These are phyloP conservation scores for Pterostichus madidus DNA, from an alignment of 2,888 invertebrate species.

Conservation along the genomic window DNA sequence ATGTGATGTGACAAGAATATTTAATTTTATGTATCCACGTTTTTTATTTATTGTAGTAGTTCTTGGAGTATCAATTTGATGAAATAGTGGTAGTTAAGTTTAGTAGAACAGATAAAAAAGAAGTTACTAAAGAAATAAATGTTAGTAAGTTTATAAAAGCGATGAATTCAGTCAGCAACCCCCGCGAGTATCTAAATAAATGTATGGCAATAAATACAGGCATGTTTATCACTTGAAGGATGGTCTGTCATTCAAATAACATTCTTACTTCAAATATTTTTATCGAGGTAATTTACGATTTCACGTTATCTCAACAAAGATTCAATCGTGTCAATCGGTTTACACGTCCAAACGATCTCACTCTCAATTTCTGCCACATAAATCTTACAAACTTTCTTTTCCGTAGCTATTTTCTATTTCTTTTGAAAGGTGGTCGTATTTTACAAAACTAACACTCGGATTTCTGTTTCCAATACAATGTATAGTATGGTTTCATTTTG, in stretches of 20 bases:
- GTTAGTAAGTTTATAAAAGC: conserved; percentile 33
- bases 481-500: too few species aligned
- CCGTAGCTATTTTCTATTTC: conserved; percentile 22
- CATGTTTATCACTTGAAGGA: conserved; percentile 28
- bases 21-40: too few species aligned
- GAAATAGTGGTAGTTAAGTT: too few species aligned
- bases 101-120: background rate
- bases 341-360: conserved; percentile 40
- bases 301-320: conserved; percentile 40
- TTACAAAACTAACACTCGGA: too few species aligned
- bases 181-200: background rate
- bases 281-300: conserved; percentile 39
- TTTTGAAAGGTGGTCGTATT: background rate
- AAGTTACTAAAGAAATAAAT: conserved; percentile 28
- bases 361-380: conserved; percentile 25
- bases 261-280: conserved; percentile 42
- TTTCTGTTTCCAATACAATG: too few species aligned
- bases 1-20: too few species aligned
- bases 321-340: conserved; percentile 51
- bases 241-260: conserved; percentile 39
- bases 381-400: conserved; percentile 30
- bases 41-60: too few species aligned
- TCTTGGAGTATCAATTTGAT: too few species aligned
- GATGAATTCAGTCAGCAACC: background rate
- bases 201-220: conserved; percentile 21